Conservation (phyloP, 2,888 invertebrate species). For the Scotopteryx bipunctaria region DNA sequence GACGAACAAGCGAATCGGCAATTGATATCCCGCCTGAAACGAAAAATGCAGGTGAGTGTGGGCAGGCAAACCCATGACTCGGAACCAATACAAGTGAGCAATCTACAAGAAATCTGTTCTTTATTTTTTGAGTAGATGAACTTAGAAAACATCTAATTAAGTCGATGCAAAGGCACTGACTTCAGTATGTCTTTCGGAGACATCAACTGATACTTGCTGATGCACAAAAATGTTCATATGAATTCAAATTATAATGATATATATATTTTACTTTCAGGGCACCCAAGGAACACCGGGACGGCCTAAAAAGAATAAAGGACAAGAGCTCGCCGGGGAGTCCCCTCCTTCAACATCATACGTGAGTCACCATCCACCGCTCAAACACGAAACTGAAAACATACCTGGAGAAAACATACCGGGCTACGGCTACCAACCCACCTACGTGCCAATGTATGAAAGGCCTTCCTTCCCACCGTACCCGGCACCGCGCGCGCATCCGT, state of each 20-base stretch:
- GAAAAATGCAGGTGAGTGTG: slow-evolving; percentile 71
- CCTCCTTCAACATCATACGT: slow-evolving; percentile 70
- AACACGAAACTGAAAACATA: slow-evolving; percentile 62
- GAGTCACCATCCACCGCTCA: slow-evolving; percentile 55
- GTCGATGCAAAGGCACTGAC: background rate
- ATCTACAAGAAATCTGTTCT: background rate
- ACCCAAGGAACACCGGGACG: slow-evolving; percentile 70
- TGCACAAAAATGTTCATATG: too few species aligned
- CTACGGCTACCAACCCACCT: slow-evolving; percentile 60
- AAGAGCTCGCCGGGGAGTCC: slow-evolving; percentile 59
- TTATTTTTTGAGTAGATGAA: background rate
- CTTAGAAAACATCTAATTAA: background rate
- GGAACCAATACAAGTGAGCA: slow-evolving; percentile 21
- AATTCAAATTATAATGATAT: background rate
- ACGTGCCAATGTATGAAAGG: slow-evolving; percentile 53
- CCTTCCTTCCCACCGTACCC: slow-evolving; percentile 48
- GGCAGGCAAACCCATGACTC: slow-evolving; percentile 27
- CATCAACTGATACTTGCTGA: too few species aligned
- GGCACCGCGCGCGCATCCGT: slow-evolving; percentile 45
- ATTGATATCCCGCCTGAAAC: slow-evolving; percentile 73
- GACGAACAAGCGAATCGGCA: slow-evolving; percentile 70
- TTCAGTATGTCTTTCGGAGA: too few species aligned
- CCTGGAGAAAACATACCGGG: slow-evolving; percentile 38
- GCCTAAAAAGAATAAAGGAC: slow-evolving; percentile 73
- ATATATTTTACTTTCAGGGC: slow-evolving; percentile 43